Base-by-base conservation (phyloP, 1,140 invertebrate species). In the Lethocerus indicus region DNA sequence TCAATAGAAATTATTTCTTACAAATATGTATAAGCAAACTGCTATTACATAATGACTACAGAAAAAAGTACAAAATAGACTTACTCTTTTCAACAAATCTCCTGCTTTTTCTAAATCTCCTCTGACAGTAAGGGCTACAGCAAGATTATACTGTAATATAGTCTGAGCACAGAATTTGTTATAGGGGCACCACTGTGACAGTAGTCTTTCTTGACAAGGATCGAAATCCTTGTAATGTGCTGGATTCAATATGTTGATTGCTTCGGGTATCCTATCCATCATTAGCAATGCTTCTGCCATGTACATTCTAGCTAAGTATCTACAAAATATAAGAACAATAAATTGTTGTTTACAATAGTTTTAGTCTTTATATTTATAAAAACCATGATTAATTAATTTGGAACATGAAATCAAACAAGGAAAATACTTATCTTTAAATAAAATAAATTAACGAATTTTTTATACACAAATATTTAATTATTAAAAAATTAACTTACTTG, bases 281-380 rank as follows among this genome's bases (percentile, higher is more conserved):
- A 82, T 74, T 54, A 94, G 78, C n/a, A 88, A 65, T 36, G 87
- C 81, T 65, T 96, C 90, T 1, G 86, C 87, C 18, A 83, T 80
- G 64, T 94, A 94, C 54, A 94, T 74, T 64, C 90, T 81, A 0
- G 78, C 87, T 51, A 93, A 68, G 51, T 90, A 76, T 63, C 83
- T 87, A 55, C 59, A 70, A 61, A 58, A 59, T 35, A 21, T 6
- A 47, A 35, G 45, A 35, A 23, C 28, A 29, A 26, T 45, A 37
- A 12, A 7, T 49, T 29, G n/a, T 7, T 32, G n/a, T 32, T 32
- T 7, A 9, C 7, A n/a, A 9, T 32, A n/a, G 29, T 32, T n/a
- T 32, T 32, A 32, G 7, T 32, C 29, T 32, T 32, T 20, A 39
- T 5, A 39, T 39, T 1, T 21, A 39, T 39, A 9, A 16, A 39